phyloP scores from a whole-genome alignment of 2,888 invertebrate species.

The Oligia latruncula region DNA sequence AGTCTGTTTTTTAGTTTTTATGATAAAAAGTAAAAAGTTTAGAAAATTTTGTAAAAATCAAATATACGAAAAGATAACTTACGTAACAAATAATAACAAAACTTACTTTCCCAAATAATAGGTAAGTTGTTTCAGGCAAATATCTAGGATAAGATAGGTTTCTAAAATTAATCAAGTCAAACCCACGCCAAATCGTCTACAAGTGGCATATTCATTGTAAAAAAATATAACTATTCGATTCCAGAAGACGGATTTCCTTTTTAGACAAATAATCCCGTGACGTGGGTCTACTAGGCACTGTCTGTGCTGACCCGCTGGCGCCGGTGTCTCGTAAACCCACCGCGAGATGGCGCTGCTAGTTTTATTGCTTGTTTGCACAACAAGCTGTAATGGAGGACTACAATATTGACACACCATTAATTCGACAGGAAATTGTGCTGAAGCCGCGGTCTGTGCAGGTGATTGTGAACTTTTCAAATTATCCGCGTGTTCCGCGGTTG shows the following conservation, averaged over 20 bases:
- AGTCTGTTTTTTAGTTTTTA: background rate
- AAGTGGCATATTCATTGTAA: slow-evolving; percentile 11
- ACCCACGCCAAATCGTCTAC: slow-evolving; percentile 49
- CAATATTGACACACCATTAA: slow-evolving; percentile 90
- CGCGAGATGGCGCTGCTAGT: slow-evolving; percentile 85
- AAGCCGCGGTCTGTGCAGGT: slow-evolving; percentile 85
- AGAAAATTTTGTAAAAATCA: background rate
- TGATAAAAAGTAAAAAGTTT: background rate
- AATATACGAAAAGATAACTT: background rate
- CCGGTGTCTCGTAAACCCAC: slow-evolving; percentile 81
- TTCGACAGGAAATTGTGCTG: slow-evolving; percentile 89
- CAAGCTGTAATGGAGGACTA: slow-evolving; percentile 87
- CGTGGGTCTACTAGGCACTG: slow-evolving; percentile 17
- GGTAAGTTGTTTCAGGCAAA: background rate
- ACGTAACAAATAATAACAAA: background rate
- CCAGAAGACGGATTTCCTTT: slow-evolving; percentile 28
- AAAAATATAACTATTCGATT: slow-evolving; percentile 22
- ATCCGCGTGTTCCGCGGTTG: slow-evolving; percentile 84
- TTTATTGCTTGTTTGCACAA: slow-evolving; percentile 87
- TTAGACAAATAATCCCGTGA: slow-evolving; percentile 40
- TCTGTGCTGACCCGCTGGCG: slow-evolving; percentile 70
- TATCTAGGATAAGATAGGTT: slow-evolving; percentile 2
- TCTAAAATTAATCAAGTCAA: slow-evolving; percentile 27
- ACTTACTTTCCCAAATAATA: background rate
- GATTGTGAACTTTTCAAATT: slow-evolving; percentile 90